Evolutionary conservation across 2,797 vertebrate genomes (phyloP), one percentile per base, ranked within the genome.

Genomic region (Oreochromis grahami): DNA sequence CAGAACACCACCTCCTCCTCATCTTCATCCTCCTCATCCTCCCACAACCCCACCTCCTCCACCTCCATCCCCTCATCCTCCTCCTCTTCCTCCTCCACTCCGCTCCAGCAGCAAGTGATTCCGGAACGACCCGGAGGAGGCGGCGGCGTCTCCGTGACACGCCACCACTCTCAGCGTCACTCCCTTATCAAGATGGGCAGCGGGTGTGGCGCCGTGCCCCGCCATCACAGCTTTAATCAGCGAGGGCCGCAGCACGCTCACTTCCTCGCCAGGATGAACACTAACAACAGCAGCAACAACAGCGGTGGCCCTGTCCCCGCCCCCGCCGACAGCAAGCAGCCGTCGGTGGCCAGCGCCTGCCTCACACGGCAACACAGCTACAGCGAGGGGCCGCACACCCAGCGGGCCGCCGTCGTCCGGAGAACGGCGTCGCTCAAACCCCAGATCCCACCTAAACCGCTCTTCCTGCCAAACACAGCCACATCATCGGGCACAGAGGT

Each of bases 361-460:
- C 92, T 97, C 74, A 96, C 96, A 0, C 94, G 97, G 4, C 96
- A 97, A 86, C 97, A 96, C 92, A 97, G 97, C n/a, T 97, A 96
- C 94, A 96, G 92, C 12, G 95, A 95, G 9, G 94, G 93, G 10
- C 93, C 92, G 0, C 92, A 87, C 1, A 63, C 34, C 3, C 95
- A 94, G 56, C 92, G 96, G 29, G 91, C 93, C 0, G 93, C 96
- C 0, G 43, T 96, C 45, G 84, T 97, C 26, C 96, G 97, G 52
- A 94, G 97, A 21, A 96, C 96, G 0, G 92, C 93, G 5, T 95
- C 96, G 0, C 93, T 97, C 36, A 98, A 97, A 90, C 96, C 97
- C 0, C 94, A 96, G 14, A 45, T 94, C 19, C 94, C 96, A 0
- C 94, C 96, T 0, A 97, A 97, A 86, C 91, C 96, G 0, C 87